phyloP scores from a whole-genome alignment of 2,888 invertebrate genomes.

The Mesopsocus fuscifrons region DNA sequence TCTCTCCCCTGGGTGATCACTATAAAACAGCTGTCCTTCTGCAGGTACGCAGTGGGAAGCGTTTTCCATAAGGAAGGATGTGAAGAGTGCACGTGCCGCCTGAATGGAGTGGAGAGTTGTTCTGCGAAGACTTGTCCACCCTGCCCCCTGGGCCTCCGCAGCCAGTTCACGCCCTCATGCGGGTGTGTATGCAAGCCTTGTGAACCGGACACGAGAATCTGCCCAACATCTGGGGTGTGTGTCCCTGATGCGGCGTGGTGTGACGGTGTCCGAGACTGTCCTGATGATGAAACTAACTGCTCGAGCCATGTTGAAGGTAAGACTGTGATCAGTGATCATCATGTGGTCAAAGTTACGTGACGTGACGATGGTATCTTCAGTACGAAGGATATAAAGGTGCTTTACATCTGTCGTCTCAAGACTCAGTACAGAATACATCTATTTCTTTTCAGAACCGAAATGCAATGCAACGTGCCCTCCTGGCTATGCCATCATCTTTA shows the following conservation, averaged over 20 bases:
- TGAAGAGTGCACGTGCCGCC: slow-evolving; percentile 55
- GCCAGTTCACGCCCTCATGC: slow-evolving; percentile 40
- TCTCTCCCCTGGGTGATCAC: slow-evolving; percentile 13
- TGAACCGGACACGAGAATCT: slow-evolving; percentile 39
- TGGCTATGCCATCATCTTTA: slow-evolving; percentile 1
- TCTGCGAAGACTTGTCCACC: slow-evolving; percentile 43
- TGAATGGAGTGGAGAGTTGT: slow-evolving; percentile 54
- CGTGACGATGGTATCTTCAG: too few relatives aligned
- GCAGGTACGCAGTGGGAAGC: slow-evolving; percentile 51
- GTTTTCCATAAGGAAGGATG: slow-evolving; percentile 53
- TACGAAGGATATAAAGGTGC: too few relatives aligned
- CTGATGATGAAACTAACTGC: slow-evolving; percentile 62
- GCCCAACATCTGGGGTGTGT: slow-evolving; percentile 55
- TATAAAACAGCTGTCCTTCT: too few relatives aligned
- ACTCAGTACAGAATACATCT: too few relatives aligned
- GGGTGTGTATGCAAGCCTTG: slow-evolving; percentile 57
- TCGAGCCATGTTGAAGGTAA: slow-evolving; percentile 12
- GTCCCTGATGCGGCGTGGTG: slow-evolving; percentile 55
- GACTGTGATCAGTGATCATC: too few relatives aligned
- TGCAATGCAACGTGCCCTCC: slow-evolving; percentile 7
- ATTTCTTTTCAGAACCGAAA: neutral
- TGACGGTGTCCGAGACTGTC: slow-evolving; percentile 60
- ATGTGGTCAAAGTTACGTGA: too few relatives aligned
- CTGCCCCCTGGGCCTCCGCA: slow-evolving; percentile 39
- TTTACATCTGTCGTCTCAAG: too few relatives aligned